Conservation (phyloP, 35 echinoderm and acorn worm species). For the Ptychodera flava region DNA sequence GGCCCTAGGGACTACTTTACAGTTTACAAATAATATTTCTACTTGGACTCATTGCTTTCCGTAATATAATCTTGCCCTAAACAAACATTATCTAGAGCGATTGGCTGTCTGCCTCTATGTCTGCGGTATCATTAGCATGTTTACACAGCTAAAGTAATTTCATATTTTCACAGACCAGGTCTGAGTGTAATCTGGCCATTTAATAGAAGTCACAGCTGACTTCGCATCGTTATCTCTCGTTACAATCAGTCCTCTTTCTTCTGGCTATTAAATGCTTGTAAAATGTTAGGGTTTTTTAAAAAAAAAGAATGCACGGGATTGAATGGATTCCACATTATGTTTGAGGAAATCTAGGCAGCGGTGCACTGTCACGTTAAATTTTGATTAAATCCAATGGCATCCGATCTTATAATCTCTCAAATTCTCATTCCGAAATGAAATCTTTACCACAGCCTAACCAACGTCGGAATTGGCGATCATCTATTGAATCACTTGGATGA, state of each 20-base stretch:
- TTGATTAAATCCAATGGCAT: no score
- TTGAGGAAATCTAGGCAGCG: no score
- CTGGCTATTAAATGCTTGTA: neutral
- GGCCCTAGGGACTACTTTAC: neutral
- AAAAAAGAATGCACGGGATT: no score
- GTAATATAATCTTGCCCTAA: slow-evolving; percentile 1
- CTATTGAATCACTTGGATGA: no score
- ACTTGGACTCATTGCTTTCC: neutral
- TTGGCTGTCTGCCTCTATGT: neutral
- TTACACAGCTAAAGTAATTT: neutral
- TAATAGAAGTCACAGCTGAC: neutral
- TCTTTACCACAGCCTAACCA: no score
- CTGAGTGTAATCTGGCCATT: neutral
- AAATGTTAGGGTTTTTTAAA: no score
- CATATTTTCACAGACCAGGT: neutral
- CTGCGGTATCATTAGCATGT: neutral
- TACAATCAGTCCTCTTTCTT: neutral
- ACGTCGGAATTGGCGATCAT: no score
- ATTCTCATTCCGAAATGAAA: no score
- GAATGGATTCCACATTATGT: no score
- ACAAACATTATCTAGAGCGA: neutral
- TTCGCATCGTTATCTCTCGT: neutral
- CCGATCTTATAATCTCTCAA: no score
- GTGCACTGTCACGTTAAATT: no score
- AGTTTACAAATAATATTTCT: neutral